Percentiles rank a stretch among this genome's conserved stretches.
Conservation (phyloP, 2,113 vertebrate genomes). For the Entosphenus tridentatus region DNA sequence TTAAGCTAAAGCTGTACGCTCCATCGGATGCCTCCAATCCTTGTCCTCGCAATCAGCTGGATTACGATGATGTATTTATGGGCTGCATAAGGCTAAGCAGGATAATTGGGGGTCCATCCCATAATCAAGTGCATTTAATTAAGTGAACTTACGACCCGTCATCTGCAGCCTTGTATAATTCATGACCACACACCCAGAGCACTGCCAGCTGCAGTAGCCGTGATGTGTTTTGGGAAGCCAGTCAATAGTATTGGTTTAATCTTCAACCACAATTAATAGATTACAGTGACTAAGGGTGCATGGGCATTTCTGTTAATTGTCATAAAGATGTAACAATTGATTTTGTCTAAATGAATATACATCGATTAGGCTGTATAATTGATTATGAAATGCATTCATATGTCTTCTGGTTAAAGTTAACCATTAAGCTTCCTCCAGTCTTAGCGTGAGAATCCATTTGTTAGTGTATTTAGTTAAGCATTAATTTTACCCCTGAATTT, state of each 20-base stretch:
- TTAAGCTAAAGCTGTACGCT: neutral
- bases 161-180: constrained; percentile 1
- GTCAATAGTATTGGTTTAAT: neutral
- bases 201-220: no score
- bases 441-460: no score
- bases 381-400: constrained; percentile 3
- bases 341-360: constrained; percentile 5
- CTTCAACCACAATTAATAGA: constrained; percentile 1
- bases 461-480: no score
- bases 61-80: constrained; percentile 35
- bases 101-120: constrained; percentile 43
- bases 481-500: no score
- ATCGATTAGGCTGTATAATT: neutral
- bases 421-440: neutral
- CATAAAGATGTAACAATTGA: neutral
- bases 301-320: constrained; percentile 3
- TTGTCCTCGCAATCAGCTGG: constrained; percentile 9
- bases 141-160: constrained; percentile 17
- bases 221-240: constrained; percentile 1
- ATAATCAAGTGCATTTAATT: constrained; percentile 57
- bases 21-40: no score
- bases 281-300: neutral
- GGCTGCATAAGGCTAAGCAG: constrained; percentile 30
- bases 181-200: neutral
- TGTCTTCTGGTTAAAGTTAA: neutral